Conservation (phyloP, 2,797 vertebrate species). For the Siniperca undulata region DNA sequence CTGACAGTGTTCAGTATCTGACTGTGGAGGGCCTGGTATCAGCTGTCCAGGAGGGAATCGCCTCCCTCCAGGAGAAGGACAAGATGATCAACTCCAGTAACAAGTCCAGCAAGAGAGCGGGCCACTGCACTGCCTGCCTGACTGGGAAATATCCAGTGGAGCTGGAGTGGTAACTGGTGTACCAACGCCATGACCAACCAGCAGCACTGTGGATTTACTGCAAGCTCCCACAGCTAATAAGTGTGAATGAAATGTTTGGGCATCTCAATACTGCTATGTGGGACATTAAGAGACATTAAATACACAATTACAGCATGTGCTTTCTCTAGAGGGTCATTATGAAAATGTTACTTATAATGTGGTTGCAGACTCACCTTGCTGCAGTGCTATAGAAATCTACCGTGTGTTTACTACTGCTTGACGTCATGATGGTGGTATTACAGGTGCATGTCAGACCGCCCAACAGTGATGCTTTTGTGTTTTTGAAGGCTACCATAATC, state of each 20-base stretch:
- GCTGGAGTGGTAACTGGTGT: conserved; percentile 90
- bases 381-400: neutral
- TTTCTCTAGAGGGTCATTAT: neutral
- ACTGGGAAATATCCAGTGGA: conserved; percentile 97
- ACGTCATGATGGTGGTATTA: neutral
- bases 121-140: conserved; percentile 96
- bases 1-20: conserved; percentile 94
- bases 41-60: conserved; percentile 91
- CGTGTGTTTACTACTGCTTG: neutral
- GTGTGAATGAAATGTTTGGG: neutral
- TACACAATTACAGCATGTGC: neutral
- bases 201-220: neutral
- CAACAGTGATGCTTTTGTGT: neutral
- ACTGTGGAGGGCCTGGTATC: conserved; percentile 95
- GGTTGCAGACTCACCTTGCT: neutral
- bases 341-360: neutral
- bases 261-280: neutral
- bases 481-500: neutral
- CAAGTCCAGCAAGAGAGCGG: conserved; percentile 74
- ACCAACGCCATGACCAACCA: too few species aligned
- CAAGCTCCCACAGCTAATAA: neutral
- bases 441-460: neutral
- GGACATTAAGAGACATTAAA: neutral
- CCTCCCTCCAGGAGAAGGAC: conserved; percentile 80
- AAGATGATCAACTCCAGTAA: conserved; percentile 79